Evolutionary conservation across 2,888 invertebrate genomes (phyloP).

Genomic region (Loripinus fragilis): DNA sequence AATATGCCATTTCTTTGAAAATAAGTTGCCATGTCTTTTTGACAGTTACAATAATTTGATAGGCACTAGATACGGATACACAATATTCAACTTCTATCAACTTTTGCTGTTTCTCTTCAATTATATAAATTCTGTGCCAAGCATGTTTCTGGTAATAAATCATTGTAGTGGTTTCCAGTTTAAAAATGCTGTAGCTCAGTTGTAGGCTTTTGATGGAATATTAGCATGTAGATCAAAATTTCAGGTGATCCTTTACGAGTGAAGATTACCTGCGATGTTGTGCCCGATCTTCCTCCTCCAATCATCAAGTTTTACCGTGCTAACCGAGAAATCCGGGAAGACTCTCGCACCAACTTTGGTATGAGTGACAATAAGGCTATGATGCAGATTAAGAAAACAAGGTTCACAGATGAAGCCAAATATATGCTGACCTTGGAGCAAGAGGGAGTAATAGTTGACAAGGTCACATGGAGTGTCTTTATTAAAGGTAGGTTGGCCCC

Average conservation of each 20-base stretch:
- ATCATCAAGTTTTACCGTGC: conserved; percentile 95
- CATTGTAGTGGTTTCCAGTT: too few species aligned
- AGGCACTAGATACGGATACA: too few species aligned
- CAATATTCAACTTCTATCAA: too few species aligned
- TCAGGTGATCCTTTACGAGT: conserved; percentile 74
- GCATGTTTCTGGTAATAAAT: too few species aligned
- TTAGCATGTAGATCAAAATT: too few species aligned
- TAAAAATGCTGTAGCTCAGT: too few species aligned
- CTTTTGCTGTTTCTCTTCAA: too few species aligned
- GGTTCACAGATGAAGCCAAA: conserved; percentile 98
- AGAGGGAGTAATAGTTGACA: conserved; percentile 93
- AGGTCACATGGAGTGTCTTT: conserved; percentile 97
- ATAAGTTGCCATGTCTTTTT: too few species aligned
- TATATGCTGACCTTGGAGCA: conserved; percentile 97
- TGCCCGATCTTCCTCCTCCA: conserved; percentile 88
- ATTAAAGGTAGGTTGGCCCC: conserved; percentile 96
- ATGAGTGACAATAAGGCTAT: conserved; percentile 89
- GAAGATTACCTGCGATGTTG: conserved; percentile 88
- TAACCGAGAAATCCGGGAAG: conserved; percentile 96
- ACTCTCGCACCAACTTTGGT: conserved; percentile 89
- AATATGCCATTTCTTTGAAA: too few species aligned
- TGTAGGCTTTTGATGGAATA: too few species aligned
- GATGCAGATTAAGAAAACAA: conserved; percentile 97
- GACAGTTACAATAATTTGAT: too few species aligned
- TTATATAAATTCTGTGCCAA: too few species aligned